A percentile compares a stretch with the other conserved stretches of the same genome.
Evolutionary conservation across 2,888 invertebrate genomes (phyloP).

Genomic region (Protophormia terraenovae): DNA sequence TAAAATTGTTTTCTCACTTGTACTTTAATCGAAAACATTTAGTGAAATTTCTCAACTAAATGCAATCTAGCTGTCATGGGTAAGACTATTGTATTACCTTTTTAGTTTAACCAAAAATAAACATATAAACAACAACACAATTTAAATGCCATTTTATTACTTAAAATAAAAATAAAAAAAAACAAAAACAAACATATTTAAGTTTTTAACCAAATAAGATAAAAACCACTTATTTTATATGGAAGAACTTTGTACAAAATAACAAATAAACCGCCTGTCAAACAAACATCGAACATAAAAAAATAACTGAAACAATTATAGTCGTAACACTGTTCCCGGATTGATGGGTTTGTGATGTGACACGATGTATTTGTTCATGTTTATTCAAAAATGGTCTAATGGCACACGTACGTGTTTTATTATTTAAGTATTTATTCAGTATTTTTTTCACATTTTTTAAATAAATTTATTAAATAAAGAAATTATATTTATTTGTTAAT

Average conservation of each 20-base stretch:
- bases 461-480: slow-evolving; percentile 22
- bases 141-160: slow-evolving; percentile 4
- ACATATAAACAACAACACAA: background rate
- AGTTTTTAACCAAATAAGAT: slow-evolving; percentile 38
- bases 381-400: slow-evolving; percentile 53
- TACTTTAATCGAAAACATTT: no score
- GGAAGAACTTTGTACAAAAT: slow-evolving; percentile 54
- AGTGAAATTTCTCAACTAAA: no score
- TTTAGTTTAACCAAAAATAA: background rate
- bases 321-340: slow-evolving; percentile 2
- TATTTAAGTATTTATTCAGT: background rate
- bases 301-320: background rate
- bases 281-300: background rate
- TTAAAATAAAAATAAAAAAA: background rate
- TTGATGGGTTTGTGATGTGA: background rate
- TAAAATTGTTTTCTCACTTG: no score
- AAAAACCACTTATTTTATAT: slow-evolving; percentile 49
- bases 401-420: slow-evolving; percentile 58
- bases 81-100: background rate
- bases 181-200: slow-evolving; percentile 26
- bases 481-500: slow-evolving; percentile 22
- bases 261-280: slow-evolving; percentile 27
- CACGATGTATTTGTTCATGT: slow-evolving; percentile 23
- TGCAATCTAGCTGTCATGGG: no score
- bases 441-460: background rate